Evolutionary conservation across 2,797 vertebrate species (phyloP).

Genomic region (Macroramphosus scolopax): DNA sequence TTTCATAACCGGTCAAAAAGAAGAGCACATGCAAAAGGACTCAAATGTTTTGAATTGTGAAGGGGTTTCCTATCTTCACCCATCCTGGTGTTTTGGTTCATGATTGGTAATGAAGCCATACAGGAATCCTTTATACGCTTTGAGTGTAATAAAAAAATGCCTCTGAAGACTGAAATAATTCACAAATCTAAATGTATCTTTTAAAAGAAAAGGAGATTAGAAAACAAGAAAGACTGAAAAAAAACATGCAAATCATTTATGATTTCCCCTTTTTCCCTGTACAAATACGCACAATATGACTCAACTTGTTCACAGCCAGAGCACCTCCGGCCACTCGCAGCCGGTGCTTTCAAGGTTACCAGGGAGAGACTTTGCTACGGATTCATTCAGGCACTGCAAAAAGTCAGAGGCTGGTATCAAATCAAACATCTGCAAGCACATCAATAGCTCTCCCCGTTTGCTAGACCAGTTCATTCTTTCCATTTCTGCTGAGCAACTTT

Average conservation of each 20-base stretch:
- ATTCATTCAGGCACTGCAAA: conserved; percentile 29
- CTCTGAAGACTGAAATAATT: conserved; percentile 3
- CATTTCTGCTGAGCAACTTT: conserved; percentile 45
- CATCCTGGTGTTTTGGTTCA: conserved; percentile 3
- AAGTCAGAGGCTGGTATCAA: conserved; percentile 44
- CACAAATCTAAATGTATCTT: conserved; percentile 1
- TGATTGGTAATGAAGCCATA: conserved; percentile 13
- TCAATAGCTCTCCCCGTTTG: conserved; percentile 42
- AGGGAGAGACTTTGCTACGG: conserved; percentile 38
- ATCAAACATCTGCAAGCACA: conserved; percentile 57
- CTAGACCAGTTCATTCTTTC: conserved; percentile 21
- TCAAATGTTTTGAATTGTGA: conserved; percentile 8
- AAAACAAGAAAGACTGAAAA: conserved; percentile 10
- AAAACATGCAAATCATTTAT: conserved; percentile 25
- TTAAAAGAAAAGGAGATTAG: conserved; percentile 9
- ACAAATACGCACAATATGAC: conserved; percentile 27
- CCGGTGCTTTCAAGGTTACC: conserved; percentile 54
- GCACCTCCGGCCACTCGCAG: conserved; percentile 50
- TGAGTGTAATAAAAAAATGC: conserved; percentile 8
- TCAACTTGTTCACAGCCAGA: conserved; percentile 44
- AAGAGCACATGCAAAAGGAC: conserved; percentile 13
- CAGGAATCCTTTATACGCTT: background rate
- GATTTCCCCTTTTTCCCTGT: conserved; percentile 25
- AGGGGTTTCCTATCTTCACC: conserved; percentile 6
- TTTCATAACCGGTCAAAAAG: conserved; percentile 68